Evolutionary conservation across 2,888 invertebrate genomes (phyloP).

Genomic region (Xanthorhoe spadicearia): DNA sequence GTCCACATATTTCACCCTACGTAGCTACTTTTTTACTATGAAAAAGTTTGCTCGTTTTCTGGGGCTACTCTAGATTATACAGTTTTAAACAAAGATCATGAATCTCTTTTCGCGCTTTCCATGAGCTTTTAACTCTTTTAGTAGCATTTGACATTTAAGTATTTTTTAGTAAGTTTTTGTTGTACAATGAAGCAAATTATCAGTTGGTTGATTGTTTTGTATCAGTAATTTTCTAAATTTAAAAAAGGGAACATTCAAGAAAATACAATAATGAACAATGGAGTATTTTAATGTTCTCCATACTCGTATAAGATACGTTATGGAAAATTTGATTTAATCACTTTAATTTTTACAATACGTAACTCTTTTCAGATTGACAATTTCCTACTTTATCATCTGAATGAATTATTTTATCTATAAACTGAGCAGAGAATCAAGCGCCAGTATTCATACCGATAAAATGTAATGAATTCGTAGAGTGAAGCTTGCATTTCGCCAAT

Average conservation of each 20-base stretch:
- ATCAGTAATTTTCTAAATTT: too few species aligned
- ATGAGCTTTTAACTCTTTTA: constrained; percentile 8
- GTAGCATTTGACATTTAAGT: constrained; percentile 1
- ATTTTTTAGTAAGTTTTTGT: not conserved
- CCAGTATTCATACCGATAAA: not conserved
- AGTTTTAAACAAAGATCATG: constrained; percentile 41
- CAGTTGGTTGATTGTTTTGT: not conserved
- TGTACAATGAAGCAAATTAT: not conserved
- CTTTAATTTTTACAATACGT: not conserved
- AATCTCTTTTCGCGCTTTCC: constrained; percentile 26
- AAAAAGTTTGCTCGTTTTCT: constrained; percentile 41
- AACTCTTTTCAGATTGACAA: not conserved
- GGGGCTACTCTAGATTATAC: constrained; percentile 36
- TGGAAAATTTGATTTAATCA: not conserved
- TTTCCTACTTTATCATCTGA: not conserved
- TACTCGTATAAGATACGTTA: too few species aligned
- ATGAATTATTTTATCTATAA: not conserved
- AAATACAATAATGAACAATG: too few species aligned
- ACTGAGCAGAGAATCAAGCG: not conserved
- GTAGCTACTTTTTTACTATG: constrained; percentile 34
- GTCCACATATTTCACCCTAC: constrained; percentile 55
- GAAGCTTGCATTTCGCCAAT: constrained; percentile 3
- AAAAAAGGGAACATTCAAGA: too few species aligned
- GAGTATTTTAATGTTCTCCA: too few species aligned
- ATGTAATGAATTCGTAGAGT: not conserved